Percentiles rank a stretch among this genome's conserved stretches.
Conservation (phyloP, 2,797 vertebrate genomes). For the Myiothlypis coronata region DNA sequence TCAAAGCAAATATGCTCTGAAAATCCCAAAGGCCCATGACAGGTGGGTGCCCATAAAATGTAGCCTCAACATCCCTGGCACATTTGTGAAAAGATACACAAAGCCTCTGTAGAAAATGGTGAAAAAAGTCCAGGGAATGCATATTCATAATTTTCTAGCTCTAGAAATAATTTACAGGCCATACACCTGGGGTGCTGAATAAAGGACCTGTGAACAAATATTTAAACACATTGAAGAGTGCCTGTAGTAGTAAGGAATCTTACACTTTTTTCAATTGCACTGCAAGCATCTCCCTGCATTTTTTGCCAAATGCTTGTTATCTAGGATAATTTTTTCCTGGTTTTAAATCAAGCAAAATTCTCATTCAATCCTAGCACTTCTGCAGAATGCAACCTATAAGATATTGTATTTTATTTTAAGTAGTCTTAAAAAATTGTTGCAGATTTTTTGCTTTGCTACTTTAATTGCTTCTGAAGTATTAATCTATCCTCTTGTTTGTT, state of each 20-base stretch:
- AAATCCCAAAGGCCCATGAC: not conserved
- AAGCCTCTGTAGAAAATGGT: not conserved
- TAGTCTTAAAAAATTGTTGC: not conserved
- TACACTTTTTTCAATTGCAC: not conserved
- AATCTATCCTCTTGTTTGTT: not conserved
- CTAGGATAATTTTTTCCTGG: not conserved
- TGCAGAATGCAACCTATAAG: not conserved
- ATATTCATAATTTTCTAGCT: not conserved
- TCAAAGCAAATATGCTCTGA: not conserved
- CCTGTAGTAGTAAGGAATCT: not conserved
- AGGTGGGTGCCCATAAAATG: not conserved
- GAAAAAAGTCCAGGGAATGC: not conserved
- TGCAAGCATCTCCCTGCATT: not conserved
- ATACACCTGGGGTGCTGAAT: not conserved
- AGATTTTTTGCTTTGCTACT: not conserved
- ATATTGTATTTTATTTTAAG: not conserved
- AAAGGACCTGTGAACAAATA: not conserved
- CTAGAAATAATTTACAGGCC: not conserved
- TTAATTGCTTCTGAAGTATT: not conserved
- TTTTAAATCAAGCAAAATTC: not conserved
- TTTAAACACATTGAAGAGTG: not conserved
- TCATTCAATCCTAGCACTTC: not conserved
- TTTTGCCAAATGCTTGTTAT: not conserved
- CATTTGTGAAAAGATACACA: not conserved
- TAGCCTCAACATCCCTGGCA: not conserved